phyloP scores from a whole-genome alignment of 2,888 invertebrate genomes.

The Incurvaria masculella region DNA sequence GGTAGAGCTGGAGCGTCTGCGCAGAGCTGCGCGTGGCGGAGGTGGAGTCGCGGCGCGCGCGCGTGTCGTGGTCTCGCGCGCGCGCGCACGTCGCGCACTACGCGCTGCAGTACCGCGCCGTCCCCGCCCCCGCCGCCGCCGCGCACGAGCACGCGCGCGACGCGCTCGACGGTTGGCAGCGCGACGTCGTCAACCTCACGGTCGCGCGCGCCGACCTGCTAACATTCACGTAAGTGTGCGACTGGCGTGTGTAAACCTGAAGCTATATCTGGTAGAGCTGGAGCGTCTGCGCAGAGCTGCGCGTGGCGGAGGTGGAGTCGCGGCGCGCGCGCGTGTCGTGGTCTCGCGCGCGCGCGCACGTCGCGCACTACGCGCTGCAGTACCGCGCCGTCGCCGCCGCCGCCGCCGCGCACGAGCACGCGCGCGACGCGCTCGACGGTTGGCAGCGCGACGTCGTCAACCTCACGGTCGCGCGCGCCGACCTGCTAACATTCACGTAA shows the following conservation, averaged over 20 bases:
- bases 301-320: slow-evolving; percentile 48
- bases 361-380: slow-evolving; percentile 44
- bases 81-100: slow-evolving; percentile 44
- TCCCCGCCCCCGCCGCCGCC: no score
- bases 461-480: slow-evolving; percentile 40
- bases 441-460: slow-evolving; percentile 47
- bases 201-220: slow-evolving; percentile 43
- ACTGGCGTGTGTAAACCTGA: no score
- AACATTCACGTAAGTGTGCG: slow-evolving; percentile 42
- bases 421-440: slow-evolving; percentile 37
- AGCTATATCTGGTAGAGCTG: slow-evolving; percentile 27
- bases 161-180: slow-evolving; percentile 42
- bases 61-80: slow-evolving; percentile 42
- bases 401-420: no score
- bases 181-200: slow-evolving; percentile 42
- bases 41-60: slow-evolving; percentile 44
- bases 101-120: slow-evolving; percentile 39
- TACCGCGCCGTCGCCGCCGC: slow-evolving; percentile 39
- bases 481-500: slow-evolving; percentile 47
- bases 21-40: slow-evolving; percentile 48
- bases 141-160: slow-evolving; percentile 38
- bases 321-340: slow-evolving; percentile 44
- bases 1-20: no score
- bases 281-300: slow-evolving; percentile 42
- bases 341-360: slow-evolving; percentile 38